phyloP scores from a whole-genome alignment of 2,797 vertebrate species.

The Mormyrops boulengeri region DNA sequence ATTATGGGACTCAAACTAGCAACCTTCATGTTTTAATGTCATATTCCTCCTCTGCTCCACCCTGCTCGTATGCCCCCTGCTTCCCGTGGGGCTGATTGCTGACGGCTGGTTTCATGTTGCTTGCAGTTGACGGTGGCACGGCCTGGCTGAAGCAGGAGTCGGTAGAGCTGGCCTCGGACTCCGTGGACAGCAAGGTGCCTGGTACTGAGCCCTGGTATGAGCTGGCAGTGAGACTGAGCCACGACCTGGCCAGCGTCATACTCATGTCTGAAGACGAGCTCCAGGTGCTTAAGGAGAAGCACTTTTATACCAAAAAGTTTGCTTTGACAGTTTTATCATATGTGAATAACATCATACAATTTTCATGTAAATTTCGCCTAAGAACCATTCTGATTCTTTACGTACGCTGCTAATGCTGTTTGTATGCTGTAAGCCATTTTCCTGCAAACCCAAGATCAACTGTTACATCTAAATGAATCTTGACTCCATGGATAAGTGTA shows the following conservation, averaged over 20 bases:
- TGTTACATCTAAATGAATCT: background rate
- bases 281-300: constrained; percentile 59
- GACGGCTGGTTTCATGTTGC: background rate
- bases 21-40: background rate
- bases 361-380: background rate
- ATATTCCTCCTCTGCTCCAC: background rate
- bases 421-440: background rate
- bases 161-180: constrained; percentile 47
- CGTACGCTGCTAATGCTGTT: background rate
- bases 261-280: constrained; percentile 84
- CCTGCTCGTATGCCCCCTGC: background rate
- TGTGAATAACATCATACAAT: background rate
- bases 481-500: background rate
- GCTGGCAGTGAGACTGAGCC: constrained; percentile 70
- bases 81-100: background rate
- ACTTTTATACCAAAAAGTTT: background rate
- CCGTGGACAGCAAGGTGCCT: constrained; percentile 46
- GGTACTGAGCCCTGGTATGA: constrained; percentile 59
- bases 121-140: constrained; percentile 66
- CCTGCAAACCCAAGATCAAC: background rate
- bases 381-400: background rate
- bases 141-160: constrained; percentile 66
- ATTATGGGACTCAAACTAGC: background rate
- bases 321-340: background rate
- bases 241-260: constrained; percentile 78